phyloP scores from a whole-genome alignment of 1,140 invertebrate genomes.

The Drosophila persimilis region DNA sequence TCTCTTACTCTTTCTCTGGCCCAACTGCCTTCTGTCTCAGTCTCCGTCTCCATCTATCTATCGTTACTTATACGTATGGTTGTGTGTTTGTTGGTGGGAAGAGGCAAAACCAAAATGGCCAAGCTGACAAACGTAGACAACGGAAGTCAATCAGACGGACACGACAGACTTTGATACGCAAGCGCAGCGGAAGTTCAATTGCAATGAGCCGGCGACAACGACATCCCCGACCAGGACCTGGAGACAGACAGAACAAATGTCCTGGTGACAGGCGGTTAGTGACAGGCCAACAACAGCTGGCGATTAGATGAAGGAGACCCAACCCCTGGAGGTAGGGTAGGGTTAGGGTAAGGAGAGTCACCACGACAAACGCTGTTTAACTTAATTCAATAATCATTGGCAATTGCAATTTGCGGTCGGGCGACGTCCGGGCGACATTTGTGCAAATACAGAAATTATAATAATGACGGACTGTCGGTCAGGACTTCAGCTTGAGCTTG shows the following conservation, averaged over 20 bases:
- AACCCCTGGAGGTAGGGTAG: background rate
- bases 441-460: conserved; percentile 83
- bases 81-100: conserved; percentile 21
- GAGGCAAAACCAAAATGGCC: conserved; percentile 76
- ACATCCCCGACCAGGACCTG: conserved; percentile 2
- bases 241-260: conserved; percentile 17
- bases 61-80: background rate
- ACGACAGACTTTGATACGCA: conserved; percentile 76
- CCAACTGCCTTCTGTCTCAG: conserved; percentile 39
- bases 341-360: conserved; percentile 20
- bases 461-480: conserved; percentile 70
- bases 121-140: conserved; percentile 78
- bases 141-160: conserved; percentile 79
- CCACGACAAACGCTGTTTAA: conserved; percentile 79
- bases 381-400: conserved; percentile 83
- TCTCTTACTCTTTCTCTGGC: conserved; percentile 3
- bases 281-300: conserved; percentile 68
- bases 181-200: conserved; percentile 77
- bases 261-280: conserved; percentile 48
- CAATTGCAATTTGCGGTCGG: conserved; percentile 80
- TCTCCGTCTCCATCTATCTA: conserved; percentile 37
- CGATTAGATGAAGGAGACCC: conserved; percentile 49
- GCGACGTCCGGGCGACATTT: conserved; percentile 67
- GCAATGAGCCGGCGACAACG: conserved; percentile 64
- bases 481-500: conserved; percentile 21